A percentile compares a stretch with the other conserved stretches of the same genome.
Conservation (phyloP, 2,113 vertebrate species). For the Oreochromis aureus region DNA sequence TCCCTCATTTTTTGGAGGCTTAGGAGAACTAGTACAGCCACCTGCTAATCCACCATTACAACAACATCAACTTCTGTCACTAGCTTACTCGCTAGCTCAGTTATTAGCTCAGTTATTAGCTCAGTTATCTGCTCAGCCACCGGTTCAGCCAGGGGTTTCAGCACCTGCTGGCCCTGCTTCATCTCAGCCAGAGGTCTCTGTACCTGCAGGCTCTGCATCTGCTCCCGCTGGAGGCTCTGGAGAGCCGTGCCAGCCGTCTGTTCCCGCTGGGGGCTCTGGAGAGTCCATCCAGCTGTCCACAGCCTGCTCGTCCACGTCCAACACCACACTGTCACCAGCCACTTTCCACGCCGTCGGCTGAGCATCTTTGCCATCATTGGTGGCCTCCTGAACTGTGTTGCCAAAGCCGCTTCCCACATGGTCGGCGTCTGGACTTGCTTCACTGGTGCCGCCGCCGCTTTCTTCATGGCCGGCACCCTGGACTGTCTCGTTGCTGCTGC, state of each 20-base stretch:
- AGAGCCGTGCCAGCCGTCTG: no score
- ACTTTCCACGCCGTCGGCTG: not conserved
- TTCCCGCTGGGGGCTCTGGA: not conserved
- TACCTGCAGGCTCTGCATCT: not conserved
- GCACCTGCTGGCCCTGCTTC: not conserved
- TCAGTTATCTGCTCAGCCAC: not conserved
- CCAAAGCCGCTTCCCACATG: not conserved
- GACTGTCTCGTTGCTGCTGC: not conserved
- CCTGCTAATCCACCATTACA: not conserved
- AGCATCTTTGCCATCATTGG: not conserved
- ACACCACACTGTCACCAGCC: not conserved
- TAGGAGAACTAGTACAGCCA: not conserved
- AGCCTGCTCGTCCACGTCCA: not conserved
- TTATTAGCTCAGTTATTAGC: not conserved
- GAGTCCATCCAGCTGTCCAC: not conserved
- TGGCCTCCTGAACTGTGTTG: not conserved
- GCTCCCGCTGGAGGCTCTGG: not conserved
- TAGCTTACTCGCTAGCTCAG: not conserved
- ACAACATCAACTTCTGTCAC: not conserved
- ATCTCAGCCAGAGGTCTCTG: not conserved
- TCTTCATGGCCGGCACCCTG: not conserved
- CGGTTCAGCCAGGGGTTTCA: not conserved
- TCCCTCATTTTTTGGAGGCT: not conserved
- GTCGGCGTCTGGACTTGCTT: not conserved
- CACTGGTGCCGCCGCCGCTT: rapidly evolving